phyloP scores from a whole-genome alignment of 2,888 invertebrate species.

The Drosophila nr. fundita region DNA sequence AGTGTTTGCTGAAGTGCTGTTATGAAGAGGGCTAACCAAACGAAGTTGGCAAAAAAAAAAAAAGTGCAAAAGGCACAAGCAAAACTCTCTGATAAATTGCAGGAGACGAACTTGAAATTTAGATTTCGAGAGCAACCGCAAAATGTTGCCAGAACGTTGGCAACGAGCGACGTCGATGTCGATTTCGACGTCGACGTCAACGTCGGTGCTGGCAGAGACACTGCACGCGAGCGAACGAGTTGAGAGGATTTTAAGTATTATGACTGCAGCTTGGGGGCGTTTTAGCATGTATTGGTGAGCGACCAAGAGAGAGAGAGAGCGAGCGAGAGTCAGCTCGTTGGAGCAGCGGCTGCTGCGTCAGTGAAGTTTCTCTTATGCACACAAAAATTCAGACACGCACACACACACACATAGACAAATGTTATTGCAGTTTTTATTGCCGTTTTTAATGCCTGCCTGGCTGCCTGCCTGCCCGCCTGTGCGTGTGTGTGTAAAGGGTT shows the following conservation, averaged over 20 bases:
- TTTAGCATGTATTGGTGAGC: conserved; percentile 52
- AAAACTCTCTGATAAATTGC: conserved; percentile 63
- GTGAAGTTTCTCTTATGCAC: conserved; percentile 58
- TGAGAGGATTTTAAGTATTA: conserved; percentile 32
- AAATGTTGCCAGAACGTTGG: conserved; percentile 41
- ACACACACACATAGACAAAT: conserved; percentile 27
- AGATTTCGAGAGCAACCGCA: conserved; percentile 76
- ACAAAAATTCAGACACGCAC: conserved; percentile 25
- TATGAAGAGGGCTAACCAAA: conserved; percentile 59
- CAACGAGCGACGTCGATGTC: conserved; percentile 17
- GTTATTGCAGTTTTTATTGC: conserved; percentile 63
- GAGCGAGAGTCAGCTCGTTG: conserved; percentile 38
- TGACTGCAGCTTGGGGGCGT: conserved; percentile 53
- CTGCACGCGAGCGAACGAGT: conserved; percentile 46
- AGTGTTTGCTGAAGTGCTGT: conserved; percentile 57
- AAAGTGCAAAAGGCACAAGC: conserved; percentile 41
- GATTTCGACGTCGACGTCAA: conserved; percentile 6
- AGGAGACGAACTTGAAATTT: conserved; percentile 82
- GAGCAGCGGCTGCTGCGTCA: conserved; percentile 56
- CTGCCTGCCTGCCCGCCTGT: neutral
- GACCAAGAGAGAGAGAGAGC: conserved; percentile 3
- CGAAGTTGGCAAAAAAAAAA: conserved; percentile 42
- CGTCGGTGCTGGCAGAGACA: conserved; percentile 20
- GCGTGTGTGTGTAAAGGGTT: conserved; percentile 53
- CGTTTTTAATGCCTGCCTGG: conserved; percentile 30